phyloP scores from a whole-genome alignment of 2,888 invertebrate genomes.

The Dolomedes plantarius region DNA sequence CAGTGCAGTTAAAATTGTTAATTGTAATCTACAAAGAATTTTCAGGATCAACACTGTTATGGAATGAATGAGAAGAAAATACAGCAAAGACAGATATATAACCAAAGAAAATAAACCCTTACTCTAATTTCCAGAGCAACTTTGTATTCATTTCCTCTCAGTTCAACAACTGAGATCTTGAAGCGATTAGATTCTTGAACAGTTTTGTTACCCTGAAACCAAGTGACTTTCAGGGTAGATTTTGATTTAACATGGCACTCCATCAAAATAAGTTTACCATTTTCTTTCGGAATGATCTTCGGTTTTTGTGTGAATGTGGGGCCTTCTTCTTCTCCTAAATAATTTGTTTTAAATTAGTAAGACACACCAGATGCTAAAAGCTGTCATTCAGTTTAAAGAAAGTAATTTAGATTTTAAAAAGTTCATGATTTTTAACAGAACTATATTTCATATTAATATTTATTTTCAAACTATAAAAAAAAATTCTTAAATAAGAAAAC shows the following conservation, averaged over 20 bases:
- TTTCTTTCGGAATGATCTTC: conserved; percentile 98
- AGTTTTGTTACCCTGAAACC: conserved; percentile 93
- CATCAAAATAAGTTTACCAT: conserved; percentile 96
- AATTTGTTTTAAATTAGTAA: not conserved
- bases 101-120: not conserved
- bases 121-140: conserved; percentile 73
- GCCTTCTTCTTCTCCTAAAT: conserved; percentile 79
- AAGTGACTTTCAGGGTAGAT: conserved; percentile 94
- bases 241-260: conserved; percentile 93
- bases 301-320: conserved; percentile 99
- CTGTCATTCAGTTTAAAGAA: too few species aligned
- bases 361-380: not conserved
- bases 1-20: too few species aligned
- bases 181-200: conserved; percentile 81
- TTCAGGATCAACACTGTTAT: too few species aligned
- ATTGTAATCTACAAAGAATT: too few species aligned
- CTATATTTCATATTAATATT: too few species aligned
- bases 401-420: too few species aligned
- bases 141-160: conserved; percentile 73
- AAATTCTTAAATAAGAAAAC: too few species aligned
- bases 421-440: too few species aligned
- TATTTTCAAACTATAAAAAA: too few species aligned
- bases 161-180: conserved; percentile 68
- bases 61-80: too few species aligned
- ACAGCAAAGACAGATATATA: too few species aligned